Evolutionary conservation across 2,888 invertebrate genomes (phyloP).

Genomic region (Synanthedon myopaeformis): DNA sequence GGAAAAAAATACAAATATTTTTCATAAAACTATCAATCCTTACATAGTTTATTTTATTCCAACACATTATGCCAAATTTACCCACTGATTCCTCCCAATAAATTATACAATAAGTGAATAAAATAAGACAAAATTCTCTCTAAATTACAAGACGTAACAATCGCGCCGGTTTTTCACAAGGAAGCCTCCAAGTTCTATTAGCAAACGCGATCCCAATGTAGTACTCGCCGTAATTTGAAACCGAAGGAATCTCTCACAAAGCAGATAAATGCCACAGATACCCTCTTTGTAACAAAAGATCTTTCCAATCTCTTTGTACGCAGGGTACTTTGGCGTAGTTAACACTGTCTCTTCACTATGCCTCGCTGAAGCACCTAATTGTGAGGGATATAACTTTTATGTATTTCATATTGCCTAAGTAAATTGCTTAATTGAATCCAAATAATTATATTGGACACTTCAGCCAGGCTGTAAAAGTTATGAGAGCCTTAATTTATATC

Average conservation of each 20-base stretch:
- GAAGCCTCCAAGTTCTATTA: neutral
- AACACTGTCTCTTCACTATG: neutral
- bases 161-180: neutral
- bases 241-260: constrained; percentile 24
- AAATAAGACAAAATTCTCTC: too few species aligned
- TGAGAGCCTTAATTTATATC: too few species aligned
- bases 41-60: too few species aligned
- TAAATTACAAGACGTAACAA: too few species aligned
- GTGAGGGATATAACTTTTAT: neutral
- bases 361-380: neutral
- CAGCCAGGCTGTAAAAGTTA: too few species aligned
- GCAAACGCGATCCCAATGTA: neutral
- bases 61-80: too few species aligned
- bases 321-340: constrained; percentile 12
- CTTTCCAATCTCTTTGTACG: constrained; percentile 23
- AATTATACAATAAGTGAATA: too few species aligned
- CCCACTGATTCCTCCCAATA: too few species aligned
- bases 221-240: constrained; percentile 17
- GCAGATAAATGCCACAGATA: constrained; percentile 33
- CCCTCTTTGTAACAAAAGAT: constrained; percentile 29
- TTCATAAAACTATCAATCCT: too few species aligned
- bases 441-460: too few species aligned
- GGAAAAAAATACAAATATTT: too few species aligned
- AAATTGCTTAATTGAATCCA: neutral
- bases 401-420: neutral